A percentile compares a stretch with the other conserved stretches of the same genome.
These are phyloP conservation scores for Lampropteryx suffumata DNA, from an alignment of 2,888 invertebrate species.

Conservation along the genomic window DNA sequence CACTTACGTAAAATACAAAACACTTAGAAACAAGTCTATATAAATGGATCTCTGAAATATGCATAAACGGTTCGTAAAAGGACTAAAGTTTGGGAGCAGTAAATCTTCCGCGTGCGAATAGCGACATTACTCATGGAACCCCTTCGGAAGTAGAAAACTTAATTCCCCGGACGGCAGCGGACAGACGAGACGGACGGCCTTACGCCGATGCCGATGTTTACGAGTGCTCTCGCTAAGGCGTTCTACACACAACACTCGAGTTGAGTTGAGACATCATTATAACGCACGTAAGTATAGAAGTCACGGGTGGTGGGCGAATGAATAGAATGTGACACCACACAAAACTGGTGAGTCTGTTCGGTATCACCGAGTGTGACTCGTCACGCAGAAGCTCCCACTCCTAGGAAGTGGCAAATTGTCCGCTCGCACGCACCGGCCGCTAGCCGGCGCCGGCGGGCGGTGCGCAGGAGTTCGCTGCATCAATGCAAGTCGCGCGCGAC, in stretches of 20 bases:
- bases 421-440: slow-evolving; percentile 14
- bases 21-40: too few species aligned
- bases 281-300: too few species aligned
- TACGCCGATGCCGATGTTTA: slow-evolving; percentile 22
- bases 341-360: too few species aligned
- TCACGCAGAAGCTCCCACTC: slow-evolving; percentile 31
- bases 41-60: slow-evolving; percentile 3
- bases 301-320: too few species aligned
- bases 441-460: too few species aligned
- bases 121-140: slow-evolving; percentile 23
- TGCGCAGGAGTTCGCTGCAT: not conserved
- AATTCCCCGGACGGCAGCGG: slow-evolving; percentile 21
- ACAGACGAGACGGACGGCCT: slow-evolving; percentile 3
- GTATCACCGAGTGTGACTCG: not conserved
- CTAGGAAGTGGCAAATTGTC: slow-evolving; percentile 38
- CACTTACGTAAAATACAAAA: too few species aligned
- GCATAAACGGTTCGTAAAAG: slow-evolving; percentile 8
- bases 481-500: not conserved
- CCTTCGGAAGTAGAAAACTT: slow-evolving; percentile 26
- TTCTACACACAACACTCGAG: not conserved
- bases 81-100: slow-evolving; percentile 12
- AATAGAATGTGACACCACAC: too few species aligned
- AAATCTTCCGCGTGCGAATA: slow-evolving; percentile 20
- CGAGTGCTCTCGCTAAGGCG: slow-evolving; percentile 9
- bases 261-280: not conserved